Conservation (phyloP, 2,888 invertebrate genomes). For the Hesperia comma region DNA sequence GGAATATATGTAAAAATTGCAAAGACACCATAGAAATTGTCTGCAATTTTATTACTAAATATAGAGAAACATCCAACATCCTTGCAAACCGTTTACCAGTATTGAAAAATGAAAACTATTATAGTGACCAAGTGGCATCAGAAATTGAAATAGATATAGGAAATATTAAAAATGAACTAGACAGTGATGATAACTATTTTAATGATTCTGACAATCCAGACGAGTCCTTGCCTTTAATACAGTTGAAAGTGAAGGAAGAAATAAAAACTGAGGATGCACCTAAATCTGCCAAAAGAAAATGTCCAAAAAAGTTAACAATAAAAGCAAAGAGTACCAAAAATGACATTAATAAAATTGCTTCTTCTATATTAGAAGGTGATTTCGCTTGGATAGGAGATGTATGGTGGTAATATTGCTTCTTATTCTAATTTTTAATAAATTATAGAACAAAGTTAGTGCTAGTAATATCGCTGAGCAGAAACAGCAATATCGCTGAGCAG, state of each 20-base stretch:
- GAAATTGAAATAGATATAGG: slow-evolving; percentile 51
- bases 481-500: neutral
- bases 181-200: slow-evolving; percentile 43
- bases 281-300: slow-evolving; percentile 35
- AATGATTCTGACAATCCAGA: slow-evolving; percentile 41
- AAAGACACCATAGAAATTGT: slow-evolving; percentile 58
- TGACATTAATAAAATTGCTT: slow-evolving; percentile 62
- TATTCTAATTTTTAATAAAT: slow-evolving; percentile 20
- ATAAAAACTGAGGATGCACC: slow-evolving; percentile 34
- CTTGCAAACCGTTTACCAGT: slow-evolving; percentile 55
- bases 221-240: slow-evolving; percentile 35
- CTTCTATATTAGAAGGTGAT: slow-evolving; percentile 72
- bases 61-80: slow-evolving; percentile 58
- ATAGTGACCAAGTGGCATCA: slow-evolving; percentile 41
- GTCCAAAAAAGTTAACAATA: slow-evolving; percentile 41
- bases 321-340: slow-evolving; percentile 43
- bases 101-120: slow-evolving; percentile 58
- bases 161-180: slow-evolving; percentile 54
- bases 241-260: slow-evolving; percentile 42
- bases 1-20: slow-evolving; percentile 65
- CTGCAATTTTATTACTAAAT: slow-evolving; percentile 64
- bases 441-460: neutral
- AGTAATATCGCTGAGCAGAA: neutral
- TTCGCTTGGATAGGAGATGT: slow-evolving; percentile 70
- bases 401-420: slow-evolving; percentile 70